phyloP scores from a whole-genome alignment of 2,797 vertebrate species.

The Falco rusticolus region DNA sequence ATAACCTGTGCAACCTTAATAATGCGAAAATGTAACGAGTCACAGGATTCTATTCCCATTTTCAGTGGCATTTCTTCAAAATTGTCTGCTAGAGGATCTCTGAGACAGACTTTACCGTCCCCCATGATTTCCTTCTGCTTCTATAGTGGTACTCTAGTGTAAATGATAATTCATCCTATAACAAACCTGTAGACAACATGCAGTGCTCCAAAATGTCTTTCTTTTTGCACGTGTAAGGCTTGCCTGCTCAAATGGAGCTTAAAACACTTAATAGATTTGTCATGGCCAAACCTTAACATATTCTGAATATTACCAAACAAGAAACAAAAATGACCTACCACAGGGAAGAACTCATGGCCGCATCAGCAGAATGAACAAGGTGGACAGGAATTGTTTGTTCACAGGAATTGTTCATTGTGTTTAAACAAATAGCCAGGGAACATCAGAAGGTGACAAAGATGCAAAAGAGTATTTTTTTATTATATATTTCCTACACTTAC shows the following conservation, averaged over 20 bases:
- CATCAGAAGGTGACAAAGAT: background rate
- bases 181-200: background rate
- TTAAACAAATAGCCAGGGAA: background rate
- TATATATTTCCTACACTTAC: accelerated
- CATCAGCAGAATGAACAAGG: background rate
- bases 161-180: background rate
- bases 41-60: background rate
- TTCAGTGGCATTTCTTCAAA: background rate
- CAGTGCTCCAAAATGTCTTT: background rate
- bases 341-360: background rate
- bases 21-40: background rate
- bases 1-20: background rate
- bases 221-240: background rate
- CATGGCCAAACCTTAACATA: accelerated
- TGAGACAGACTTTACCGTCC: background rate
- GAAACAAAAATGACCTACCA: background rate
- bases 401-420: background rate
- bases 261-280: background rate
- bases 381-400: background rate
- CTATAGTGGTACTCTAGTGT: background rate
- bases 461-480: background rate
- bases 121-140: background rate
- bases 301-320: background rate
- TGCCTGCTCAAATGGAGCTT: background rate
- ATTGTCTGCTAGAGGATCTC: background rate